Evolutionary conservation across 2,113 vertebrate species (phyloP), one percentile per base, ranked within the genome.

Genomic region (Xenopus laevis): DNA sequence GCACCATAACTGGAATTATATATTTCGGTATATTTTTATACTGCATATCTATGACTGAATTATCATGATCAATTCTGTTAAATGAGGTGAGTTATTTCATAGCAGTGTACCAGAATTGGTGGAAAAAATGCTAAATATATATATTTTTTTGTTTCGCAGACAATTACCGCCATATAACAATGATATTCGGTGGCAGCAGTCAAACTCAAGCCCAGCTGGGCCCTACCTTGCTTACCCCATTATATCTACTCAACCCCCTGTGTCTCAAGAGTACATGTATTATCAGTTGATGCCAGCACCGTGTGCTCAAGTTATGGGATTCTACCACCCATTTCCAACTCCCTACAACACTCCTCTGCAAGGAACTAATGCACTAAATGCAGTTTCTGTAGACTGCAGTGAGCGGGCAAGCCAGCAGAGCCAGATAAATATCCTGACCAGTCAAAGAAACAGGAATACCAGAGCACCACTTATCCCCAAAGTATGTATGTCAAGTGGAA

Each of bases 171-270:
- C 98, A 71, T 99, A 98, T 81, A 97, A 92, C 57, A 94, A 83
- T 79, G 97, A 98, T 81, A 89, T 96, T 79, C 93, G 97, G 86
- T 99, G 96, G 97, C 96, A 96, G 76, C 96, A 96, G 82, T 92
- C 95, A 27, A 77, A 53, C 15, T 70, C 74, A 15, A 96, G 84
- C 84, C 90, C 95, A 69, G 79, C 93, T 50, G 95, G 94, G 72
- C 95, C 96, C 0, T 99, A 98, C 87, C 89, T 98, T 82, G 95
- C 97, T 65, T 98, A 98, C 85, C 96, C 97, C 58, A 94, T 98
- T 84, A 80, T 98, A 86, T 92, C 95, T 65, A 93, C 96, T 0
- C 97, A 98, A 79, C 95, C 96, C 12, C 93, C 96, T 33, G 93
- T 99, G 74, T 94, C 94, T 80, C 91, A 93, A 10, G 97, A 98